Conservation (phyloP, 1,140 invertebrate genomes). For the Trachymyrmex cornetzi region DNA sequence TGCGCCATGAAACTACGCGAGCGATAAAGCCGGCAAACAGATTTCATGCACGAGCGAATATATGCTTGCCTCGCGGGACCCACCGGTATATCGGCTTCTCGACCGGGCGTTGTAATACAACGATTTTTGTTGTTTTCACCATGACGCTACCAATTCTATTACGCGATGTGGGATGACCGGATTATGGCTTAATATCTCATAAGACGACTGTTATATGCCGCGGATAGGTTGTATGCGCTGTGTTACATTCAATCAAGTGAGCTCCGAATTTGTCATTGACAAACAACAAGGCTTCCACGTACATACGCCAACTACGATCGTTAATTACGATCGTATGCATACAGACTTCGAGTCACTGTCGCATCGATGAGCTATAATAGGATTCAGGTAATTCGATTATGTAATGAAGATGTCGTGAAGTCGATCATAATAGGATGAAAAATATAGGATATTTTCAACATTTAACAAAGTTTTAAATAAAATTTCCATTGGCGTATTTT, state of each 20-base stretch:
- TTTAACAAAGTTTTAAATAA: background rate
- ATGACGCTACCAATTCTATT: background rate
- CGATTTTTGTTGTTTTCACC: slow-evolving; percentile 31
- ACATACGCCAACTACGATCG: slow-evolving; percentile 65
- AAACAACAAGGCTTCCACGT: slow-evolving; percentile 72
- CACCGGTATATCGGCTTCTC: slow-evolving; percentile 60
- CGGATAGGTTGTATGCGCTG: background rate
- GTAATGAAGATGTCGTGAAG: slow-evolving; percentile 61
- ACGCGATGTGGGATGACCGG: background rate
- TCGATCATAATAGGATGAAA: background rate
- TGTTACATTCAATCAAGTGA: slow-evolving; percentile 71
- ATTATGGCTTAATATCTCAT: slow-evolving; percentile 50
- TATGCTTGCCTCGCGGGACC: slow-evolving; percentile 4
- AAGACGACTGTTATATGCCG: slow-evolving; percentile 45
- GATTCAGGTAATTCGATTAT: slow-evolving; percentile 83
- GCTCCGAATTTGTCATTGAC: slow-evolving; percentile 69
- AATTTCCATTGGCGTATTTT: background rate
- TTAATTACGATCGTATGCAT: slow-evolving; percentile 49
- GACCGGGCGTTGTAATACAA: slow-evolving; percentile 10
- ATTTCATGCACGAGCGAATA: slow-evolving; percentile 45
- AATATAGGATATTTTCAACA: background rate
- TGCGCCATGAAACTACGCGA: slow-evolving; percentile 40
- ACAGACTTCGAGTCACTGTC: slow-evolving; percentile 10
- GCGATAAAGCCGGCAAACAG: slow-evolving; percentile 57
- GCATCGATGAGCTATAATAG: slow-evolving; percentile 78